A percentile compares a stretch with the other conserved stretches of the same genome.
Evolutionary conservation across 2,113 vertebrate species (phyloP).

Genomic region (Xenopus laevis): DNA sequence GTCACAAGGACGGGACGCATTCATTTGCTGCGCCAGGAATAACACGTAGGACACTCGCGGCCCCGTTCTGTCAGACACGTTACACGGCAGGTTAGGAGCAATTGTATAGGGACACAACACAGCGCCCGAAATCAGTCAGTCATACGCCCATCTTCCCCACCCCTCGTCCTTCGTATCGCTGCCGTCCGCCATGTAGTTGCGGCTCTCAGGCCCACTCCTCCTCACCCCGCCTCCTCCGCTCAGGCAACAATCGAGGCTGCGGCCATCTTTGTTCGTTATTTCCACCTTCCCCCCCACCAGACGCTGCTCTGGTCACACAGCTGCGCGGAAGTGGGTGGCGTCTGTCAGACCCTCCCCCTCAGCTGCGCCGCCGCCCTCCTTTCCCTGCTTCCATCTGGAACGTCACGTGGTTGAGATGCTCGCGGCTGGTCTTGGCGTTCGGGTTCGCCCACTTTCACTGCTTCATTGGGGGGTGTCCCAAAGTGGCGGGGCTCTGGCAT

Average conservation of each 20-base stretch:
- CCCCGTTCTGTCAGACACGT: too few species aligned
- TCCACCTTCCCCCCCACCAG: neutral
- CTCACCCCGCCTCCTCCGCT: constrained; percentile 29
- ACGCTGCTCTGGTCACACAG: constrained; percentile 1
- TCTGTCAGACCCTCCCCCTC: constrained; percentile 13
- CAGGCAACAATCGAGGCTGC: constrained; percentile 13
- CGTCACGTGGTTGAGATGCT: too few species aligned
- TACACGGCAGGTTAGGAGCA: too few species aligned
- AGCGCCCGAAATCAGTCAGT: too few species aligned
- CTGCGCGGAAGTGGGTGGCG: constrained; percentile 39
- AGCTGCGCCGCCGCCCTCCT: neutral
- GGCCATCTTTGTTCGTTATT: constrained; percentile 42
- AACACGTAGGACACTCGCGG: too few species aligned
- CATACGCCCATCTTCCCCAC: neutral
- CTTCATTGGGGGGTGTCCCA: too few species aligned
- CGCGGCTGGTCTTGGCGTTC: too few species aligned
- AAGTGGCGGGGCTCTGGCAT: too few species aligned
- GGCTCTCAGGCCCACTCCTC: constrained; percentile 11
- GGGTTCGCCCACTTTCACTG: too few species aligned
- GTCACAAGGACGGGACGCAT: too few species aligned
- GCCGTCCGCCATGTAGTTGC: constrained; percentile 23
- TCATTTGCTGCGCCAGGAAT: too few species aligned
- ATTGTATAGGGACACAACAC: too few species aligned
- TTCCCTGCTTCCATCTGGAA: neutral
- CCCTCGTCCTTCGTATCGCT: neutral